phyloP scores from a whole-genome alignment of 2,113 vertebrate species.

The Podocnemis expansa region DNA sequence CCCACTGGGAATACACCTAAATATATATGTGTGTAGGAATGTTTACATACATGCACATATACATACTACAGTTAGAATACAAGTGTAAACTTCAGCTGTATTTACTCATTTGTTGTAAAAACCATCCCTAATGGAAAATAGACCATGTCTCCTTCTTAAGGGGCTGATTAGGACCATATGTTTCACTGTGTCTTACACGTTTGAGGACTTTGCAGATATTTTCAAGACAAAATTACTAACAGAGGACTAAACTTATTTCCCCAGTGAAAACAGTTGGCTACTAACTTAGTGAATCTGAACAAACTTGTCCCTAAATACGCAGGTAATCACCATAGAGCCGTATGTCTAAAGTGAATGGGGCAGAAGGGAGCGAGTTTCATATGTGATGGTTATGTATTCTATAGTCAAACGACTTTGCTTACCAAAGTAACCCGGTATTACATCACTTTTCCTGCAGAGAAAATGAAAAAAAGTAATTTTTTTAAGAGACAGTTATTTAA shows the following conservation, averaged over 20 bases:
- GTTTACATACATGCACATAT: constrained; percentile 21
- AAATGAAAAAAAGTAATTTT: constrained; percentile 71
- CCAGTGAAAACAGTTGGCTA: constrained; percentile 77
- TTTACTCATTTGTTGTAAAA: constrained; percentile 77
- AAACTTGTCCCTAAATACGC: constrained; percentile 55
- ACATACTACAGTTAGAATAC: constrained; percentile 59
- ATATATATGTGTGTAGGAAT: constrained; percentile 15
- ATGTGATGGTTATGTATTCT: constrained; percentile 38
- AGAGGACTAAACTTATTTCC: constrained; percentile 78
- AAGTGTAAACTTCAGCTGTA: constrained; percentile 68
- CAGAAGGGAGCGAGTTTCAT: constrained; percentile 37
- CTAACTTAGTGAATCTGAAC: constrained; percentile 68
- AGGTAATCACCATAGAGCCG: constrained; percentile 60
- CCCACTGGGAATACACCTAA: background rate
- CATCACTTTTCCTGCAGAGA: constrained; percentile 72
- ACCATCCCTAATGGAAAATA: constrained; percentile 80
- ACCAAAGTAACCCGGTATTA: constrained; percentile 69
- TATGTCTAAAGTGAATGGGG: constrained; percentile 23
- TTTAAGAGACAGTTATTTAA: constrained; percentile 76
- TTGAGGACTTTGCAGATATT: constrained; percentile 62
- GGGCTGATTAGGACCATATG: constrained; percentile 80
- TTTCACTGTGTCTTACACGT: constrained; percentile 67
- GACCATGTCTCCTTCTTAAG: constrained; percentile 78
- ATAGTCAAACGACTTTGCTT: constrained; percentile 68
- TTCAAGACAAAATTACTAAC: constrained; percentile 76